A percentile compares a stretch with the other conserved stretches of the same genome.
Evolutionary conservation across 1,140 invertebrate species (phyloP).

Genomic region (Sminthurinus signatus): DNA sequence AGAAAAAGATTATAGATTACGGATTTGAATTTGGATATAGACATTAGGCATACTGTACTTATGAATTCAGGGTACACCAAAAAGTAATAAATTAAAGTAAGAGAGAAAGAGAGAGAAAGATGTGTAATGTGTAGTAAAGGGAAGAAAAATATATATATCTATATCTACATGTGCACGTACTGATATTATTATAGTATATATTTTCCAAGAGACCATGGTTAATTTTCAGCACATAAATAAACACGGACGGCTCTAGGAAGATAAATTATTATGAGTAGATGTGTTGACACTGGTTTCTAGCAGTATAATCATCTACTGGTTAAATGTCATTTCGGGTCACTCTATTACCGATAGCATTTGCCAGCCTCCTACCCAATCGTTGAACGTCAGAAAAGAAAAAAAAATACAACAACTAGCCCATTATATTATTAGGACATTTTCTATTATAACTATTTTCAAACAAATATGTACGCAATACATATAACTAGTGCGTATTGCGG

Average conservation of each 20-base stretch:
- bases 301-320: constrained; percentile 25
- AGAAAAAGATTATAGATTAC: neutral
- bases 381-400: too few species aligned
- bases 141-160: constrained; percentile 27
- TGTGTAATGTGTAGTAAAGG: constrained; percentile 4
- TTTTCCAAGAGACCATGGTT: constrained; percentile 33
- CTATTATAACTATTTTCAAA: too few species aligned
- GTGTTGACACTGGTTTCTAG: constrained; percentile 33
- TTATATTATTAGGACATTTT: too few species aligned
- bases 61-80: neutral
- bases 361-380: too few species aligned
- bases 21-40: too few species aligned
- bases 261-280: constrained; percentile 35
- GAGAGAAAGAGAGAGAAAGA: constrained; percentile 8
- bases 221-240: constrained; percentile 38
- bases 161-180: too few species aligned
- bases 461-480: too few species aligned
- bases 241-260: constrained; percentile 26
- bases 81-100: constrained; percentile 27
- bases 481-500: too few species aligned
- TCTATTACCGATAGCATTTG: constrained; percentile 27
- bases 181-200: too few species aligned
- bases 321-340: constrained; percentile 35
- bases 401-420: too few species aligned
- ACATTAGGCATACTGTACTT: too few species aligned